Evolutionary conservation across 2,797 vertebrate species (phyloP), one percentile per base, ranked within the genome.

Genomic region (Iguana delicatissima): DNA sequence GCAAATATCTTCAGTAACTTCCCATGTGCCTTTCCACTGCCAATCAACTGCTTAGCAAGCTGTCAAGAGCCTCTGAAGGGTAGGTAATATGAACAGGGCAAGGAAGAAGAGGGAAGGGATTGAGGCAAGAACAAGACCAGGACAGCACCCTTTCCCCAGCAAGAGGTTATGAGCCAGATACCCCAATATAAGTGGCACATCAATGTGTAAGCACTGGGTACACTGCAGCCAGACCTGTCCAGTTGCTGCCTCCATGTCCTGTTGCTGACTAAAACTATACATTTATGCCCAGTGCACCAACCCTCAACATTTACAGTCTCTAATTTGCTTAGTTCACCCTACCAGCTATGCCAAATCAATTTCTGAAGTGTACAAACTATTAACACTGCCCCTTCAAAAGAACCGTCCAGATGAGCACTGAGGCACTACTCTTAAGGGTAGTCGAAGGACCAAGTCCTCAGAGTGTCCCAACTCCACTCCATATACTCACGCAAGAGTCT

Each of bases 41-140:
- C 20, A 92, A 87, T 84, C 87, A 93, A 92, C 89, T 92, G 92
- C 90, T 8, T 88, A 96, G 94, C 93, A 94, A 95, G 94, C 94
- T 94, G 93, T 86, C 10, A 85, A 86, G 96, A 94, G 94, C 93
- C 95, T 94, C 95, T 86, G 92, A 74, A 95, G 91, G 89, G 82
- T 91, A 92, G 91, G 90, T 89, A 88, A 90, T 89, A 80, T 67
- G 87, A 57, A 92, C 86, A n/a, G 14, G 35, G 80, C 84, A 87
- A 86, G 93, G 93, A 87, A 85, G 77, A 91, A 87, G 6, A 35
- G 50, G 76, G 73, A 86, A 87, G 93, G 81, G 88, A 92, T 89
- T 84, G 62, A 94, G 91, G 90, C 62, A 94, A 89, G 89, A 93
- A 91, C 26, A 91, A 79, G 90, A 93, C 91, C 26, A 74, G 77